These are phyloP conservation scores for Neodiprion pinetum DNA, from an alignment of 1,140 invertebrate genomes.

Conservation along the genomic window DNA sequence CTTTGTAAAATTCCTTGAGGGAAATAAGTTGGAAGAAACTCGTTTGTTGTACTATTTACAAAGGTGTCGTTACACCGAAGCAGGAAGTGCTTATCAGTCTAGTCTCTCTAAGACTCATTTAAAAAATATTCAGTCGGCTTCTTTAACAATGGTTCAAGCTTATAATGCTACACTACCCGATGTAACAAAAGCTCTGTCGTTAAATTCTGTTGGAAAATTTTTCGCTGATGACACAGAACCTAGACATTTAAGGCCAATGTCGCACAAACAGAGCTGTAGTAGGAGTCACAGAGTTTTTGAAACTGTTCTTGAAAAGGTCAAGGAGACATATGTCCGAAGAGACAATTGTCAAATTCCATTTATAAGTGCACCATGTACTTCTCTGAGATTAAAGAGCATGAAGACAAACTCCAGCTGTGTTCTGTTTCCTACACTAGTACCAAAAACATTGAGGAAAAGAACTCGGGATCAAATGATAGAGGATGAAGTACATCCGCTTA, in stretches of 20 bases:
- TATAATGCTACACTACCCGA: slow-evolving; percentile 53
- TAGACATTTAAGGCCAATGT: slow-evolving; percentile 50
- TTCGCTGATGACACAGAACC: slow-evolving; percentile 24
- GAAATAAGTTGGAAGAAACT: slow-evolving; percentile 49
- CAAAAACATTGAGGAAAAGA: slow-evolving; percentile 34
- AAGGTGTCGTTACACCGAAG: slow-evolving; percentile 56
- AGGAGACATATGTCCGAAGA: slow-evolving; percentile 44
- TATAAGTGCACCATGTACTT: slow-evolving; percentile 49
- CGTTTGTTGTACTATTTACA: slow-evolving; percentile 54
- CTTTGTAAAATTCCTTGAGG: slow-evolving; percentile 63
- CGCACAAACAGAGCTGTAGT: slow-evolving; percentile 40
- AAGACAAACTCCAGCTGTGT: slow-evolving; percentile 39
- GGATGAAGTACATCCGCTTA: slow-evolving; percentile 2
- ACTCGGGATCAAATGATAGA: slow-evolving; percentile 33
- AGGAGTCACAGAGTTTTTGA: slow-evolving; percentile 42
- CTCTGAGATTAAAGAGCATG: slow-evolving; percentile 23
- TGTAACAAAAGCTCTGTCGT: slow-evolving; percentile 45
- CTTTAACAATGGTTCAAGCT: slow-evolving; percentile 43
- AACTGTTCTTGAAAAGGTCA: slow-evolving; percentile 45
- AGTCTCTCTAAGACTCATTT: not conserved
- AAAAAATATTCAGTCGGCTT: slow-evolving; percentile 23
- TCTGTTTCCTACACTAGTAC: slow-evolving; percentile 34
- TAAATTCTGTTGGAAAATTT: slow-evolving; percentile 12
- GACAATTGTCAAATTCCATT: slow-evolving; percentile 49
- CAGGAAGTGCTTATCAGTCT: slow-evolving; percentile 53